Evolutionary conservation across 2,888 invertebrate genomes (phyloP).

Genomic region (Phorcus lineatus): DNA sequence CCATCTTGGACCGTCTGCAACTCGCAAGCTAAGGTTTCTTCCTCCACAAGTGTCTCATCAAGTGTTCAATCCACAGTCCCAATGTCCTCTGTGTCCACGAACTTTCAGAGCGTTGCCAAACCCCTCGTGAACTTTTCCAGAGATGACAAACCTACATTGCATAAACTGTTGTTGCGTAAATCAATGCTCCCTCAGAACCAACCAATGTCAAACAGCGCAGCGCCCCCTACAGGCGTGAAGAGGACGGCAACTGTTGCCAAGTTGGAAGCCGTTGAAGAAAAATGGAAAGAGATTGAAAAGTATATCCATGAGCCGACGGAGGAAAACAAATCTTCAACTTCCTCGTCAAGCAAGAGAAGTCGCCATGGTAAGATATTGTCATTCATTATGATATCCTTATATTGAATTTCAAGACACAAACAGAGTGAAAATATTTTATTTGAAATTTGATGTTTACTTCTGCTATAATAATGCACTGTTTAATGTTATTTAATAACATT

Average conservation of each 20-base stretch:
- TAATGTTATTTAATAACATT: too few species aligned
- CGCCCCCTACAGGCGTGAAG: neutral
- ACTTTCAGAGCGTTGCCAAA: neutral
- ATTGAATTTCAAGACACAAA: too few species aligned
- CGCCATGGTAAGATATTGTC: conserved; percentile 48
- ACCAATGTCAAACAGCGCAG: neutral
- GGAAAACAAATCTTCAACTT: conserved; percentile 1
- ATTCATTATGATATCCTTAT: neutral
- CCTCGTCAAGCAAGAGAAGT: conserved; percentile 39
- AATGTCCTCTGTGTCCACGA: neutral
- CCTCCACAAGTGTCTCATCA: neutral
- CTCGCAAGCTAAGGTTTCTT: neutral
- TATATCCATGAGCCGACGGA: conserved; percentile 50
- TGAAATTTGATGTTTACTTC: too few species aligned
- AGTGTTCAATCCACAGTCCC: neutral
- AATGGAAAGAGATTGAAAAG: conserved; percentile 68
- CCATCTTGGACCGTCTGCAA: neutral
- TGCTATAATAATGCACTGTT: too few species aligned
- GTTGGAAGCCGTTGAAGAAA: conserved; percentile 55
- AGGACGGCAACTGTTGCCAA: conserved; percentile 1
- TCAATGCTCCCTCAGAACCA: neutral
- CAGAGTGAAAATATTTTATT: too few species aligned
- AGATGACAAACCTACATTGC: neutral
- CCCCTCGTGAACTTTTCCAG: neutral
- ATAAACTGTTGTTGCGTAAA: conserved; percentile 4